Evolutionary conservation across 1,140 invertebrate species (phyloP).

Genomic region (Heterodera carotae): DNA sequence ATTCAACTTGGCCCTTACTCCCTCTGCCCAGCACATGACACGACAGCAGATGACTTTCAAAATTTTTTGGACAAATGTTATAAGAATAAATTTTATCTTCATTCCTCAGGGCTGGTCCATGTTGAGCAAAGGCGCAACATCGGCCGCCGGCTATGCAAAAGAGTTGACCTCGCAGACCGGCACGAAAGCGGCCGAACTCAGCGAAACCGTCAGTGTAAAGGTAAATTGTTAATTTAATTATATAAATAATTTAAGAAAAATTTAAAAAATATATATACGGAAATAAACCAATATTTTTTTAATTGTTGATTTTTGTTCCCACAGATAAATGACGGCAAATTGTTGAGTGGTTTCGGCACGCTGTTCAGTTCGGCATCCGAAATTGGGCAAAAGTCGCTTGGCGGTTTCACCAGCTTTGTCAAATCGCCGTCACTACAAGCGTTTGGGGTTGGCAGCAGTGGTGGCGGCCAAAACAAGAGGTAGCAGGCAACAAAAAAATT

Average conservation of each 20-base stretch:
- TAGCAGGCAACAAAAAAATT: too few relatives aligned
- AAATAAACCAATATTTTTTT: constrained; percentile 18
- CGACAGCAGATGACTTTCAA: too few relatives aligned
- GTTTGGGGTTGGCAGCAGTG: constrained; percentile 34
- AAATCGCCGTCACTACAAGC: constrained; percentile 62
- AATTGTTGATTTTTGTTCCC: constrained; percentile 19
- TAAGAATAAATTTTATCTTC: constrained; percentile 30
- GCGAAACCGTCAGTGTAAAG: constrained; percentile 38
- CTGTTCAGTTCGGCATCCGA: constrained; percentile 57
- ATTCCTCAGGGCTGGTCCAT: constrained; percentile 60
- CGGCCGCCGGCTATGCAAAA: constrained; percentile 58
- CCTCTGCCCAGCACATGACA: too few relatives aligned
- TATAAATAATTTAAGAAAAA: too few relatives aligned
- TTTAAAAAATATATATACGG: neutral
- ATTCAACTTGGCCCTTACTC: too few relatives aligned
- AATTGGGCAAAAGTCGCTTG: constrained; percentile 61
- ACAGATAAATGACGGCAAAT: constrained; percentile 52
- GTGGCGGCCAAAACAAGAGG: constrained; percentile 39
- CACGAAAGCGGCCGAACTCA: constrained; percentile 59
- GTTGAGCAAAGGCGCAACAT: constrained; percentile 59
- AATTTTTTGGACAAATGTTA: neutral
- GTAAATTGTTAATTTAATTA: too few relatives aligned
- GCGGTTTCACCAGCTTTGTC: constrained; percentile 57
- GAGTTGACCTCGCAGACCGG: constrained; percentile 57
- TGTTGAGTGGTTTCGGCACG: constrained; percentile 47